Base-by-base conservation (phyloP, 1,140 invertebrate genomes). In the Drosophila kepulauana region DNA sequence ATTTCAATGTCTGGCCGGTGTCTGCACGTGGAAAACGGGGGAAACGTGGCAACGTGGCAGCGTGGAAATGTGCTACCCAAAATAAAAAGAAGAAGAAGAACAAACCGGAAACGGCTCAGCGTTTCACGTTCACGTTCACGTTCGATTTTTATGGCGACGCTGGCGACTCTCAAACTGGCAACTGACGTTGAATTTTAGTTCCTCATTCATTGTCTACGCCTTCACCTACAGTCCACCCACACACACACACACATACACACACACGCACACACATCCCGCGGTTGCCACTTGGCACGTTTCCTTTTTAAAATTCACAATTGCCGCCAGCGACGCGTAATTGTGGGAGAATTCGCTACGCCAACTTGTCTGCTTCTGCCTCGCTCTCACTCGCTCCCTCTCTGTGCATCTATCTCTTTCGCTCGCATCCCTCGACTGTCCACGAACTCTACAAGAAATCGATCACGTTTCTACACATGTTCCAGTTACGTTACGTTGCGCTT, bases 281-380 rank as follows among this genome's bases (percentile, higher is more conserved):
- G 56, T 45, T 65, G 74, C 57, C 85, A 85, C 78, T 88, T 86
- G 75, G 85, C 86, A 89, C 85, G 86, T 89, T 76, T 89, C 81
- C 85, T 86, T 89, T 89, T 88, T 89, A 89, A 89, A 89, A 90
- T 89, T 89, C 86, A 85, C 86, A 89, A 89, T 85, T 90, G 85
- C 78, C 85, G 75, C 78, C 72, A 78, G 59, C 72, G 72, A 63
- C 85, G 75, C 75, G 81, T 89, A 87, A 84, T 90, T 90, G 85
- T 85, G 86, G 75, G 85, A 87, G 86, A 90, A 85, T 86, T 89
- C 63, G 85, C 84, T 57, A 78, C 67, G 77, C 75, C 85, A 81
- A 78, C 86, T 85, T 88, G 81, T 89, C 76, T 81, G 78, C 38
- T 58, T 41, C 61, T 52, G 8, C 11, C 48, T 30, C 35, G 11